phyloP scores from a whole-genome alignment of 1,140 invertebrate genomes.

The Ridgeia piscesae region DNA sequence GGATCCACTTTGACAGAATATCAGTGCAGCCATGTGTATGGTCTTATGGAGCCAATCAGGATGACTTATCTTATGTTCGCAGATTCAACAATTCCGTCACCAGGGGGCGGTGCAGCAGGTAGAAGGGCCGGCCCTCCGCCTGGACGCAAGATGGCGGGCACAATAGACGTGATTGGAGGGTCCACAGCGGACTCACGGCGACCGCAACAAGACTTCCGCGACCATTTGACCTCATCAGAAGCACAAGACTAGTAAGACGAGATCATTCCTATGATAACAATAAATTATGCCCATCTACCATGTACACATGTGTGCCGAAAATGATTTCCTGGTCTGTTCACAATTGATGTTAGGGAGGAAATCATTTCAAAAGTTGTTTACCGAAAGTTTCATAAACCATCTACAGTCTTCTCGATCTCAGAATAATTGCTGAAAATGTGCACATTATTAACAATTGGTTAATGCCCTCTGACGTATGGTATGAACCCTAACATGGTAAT shows the following conservation, averaged over 20 bases:
- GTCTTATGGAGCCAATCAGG: background rate
- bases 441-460: no score
- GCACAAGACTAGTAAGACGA: conserved; percentile 14
- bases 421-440: no score
- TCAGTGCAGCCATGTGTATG: background rate
- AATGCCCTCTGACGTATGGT: no score
- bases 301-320: no score
- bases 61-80: background rate
- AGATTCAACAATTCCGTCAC: background rate
- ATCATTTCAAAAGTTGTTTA: no score
- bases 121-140: conserved; percentile 3
- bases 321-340: no score
- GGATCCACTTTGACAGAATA: background rate
- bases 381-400: no score
- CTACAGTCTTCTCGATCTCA: no score
- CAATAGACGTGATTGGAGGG: conserved; percentile 11
- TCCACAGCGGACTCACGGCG: background rate
- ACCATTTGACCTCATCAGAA: background rate
- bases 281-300: background rate
- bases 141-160: conserved; percentile 13
- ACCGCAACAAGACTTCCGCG: background rate
- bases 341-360: no score
- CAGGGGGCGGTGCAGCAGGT: background rate
- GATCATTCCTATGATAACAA: background rate
- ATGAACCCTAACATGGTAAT: no score